Percentiles rank a stretch among this genome's conserved stretches.
phyloP scores from a whole-genome alignment of 2,888 invertebrate species.

The Lepidochitona cinerea region DNA sequence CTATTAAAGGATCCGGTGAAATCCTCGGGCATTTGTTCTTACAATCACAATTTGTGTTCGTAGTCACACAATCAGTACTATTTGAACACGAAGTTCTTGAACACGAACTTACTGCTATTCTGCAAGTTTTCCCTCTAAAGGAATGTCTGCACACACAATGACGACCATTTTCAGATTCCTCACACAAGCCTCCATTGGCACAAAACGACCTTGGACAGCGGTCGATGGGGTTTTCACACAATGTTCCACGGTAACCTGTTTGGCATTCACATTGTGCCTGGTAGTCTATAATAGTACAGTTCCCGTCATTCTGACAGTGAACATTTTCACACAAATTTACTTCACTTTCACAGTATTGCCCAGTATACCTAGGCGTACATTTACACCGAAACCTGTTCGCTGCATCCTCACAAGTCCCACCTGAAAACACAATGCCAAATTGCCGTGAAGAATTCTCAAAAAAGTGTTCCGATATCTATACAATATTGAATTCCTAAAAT shows the following conservation, averaged over 20 bases:
- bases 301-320: neutral
- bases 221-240: neutral
- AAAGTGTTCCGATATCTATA: no score
- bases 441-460: no score
- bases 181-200: neutral
- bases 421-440: neutral
- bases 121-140: neutral
- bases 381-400: neutral
- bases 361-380: neutral
- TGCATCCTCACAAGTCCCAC: neutral
- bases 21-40: no score
- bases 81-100: no score
- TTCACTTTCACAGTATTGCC: neutral
- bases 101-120: neutral
- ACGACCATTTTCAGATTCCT: neutral
- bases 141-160: neutral
- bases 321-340: neutral
- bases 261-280: neutral
- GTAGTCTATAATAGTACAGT: neutral
- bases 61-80: no score
- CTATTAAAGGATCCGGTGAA: no score
- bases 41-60: no score
- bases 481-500: no score
- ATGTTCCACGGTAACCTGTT: neutral
- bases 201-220: neutral